Percentiles rank a stretch among this genome's conserved stretches.
phyloP scores from a whole-genome alignment of 2,113 vertebrate species.

The Odocoileus virginianus region DNA sequence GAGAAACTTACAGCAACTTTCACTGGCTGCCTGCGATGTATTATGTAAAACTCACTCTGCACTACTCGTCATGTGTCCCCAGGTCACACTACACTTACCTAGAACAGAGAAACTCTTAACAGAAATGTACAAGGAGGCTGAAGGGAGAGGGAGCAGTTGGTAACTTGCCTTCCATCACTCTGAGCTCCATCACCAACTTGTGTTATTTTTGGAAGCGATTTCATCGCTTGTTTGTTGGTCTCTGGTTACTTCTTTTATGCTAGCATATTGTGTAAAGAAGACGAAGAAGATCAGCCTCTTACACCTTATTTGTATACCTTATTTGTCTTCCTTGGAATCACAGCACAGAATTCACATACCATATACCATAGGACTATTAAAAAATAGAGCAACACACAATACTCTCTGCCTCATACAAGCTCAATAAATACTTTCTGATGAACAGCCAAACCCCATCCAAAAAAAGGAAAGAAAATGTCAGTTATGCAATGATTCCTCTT shows the following conservation, averaged over 20 bases:
- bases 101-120: conserved; percentile 3
- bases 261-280: conserved; percentile 56
- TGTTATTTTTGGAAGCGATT: conserved; percentile 69
- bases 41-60: neutral
- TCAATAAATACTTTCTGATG: conserved; percentile 26
- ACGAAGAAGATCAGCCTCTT: neutral
- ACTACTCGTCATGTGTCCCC: conserved; percentile 32
- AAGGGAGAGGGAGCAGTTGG: neutral
- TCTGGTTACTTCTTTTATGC: conserved; percentile 57
- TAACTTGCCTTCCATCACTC: conserved; percentile 30
- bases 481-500: neutral
- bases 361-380: neutral
- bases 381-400: neutral
- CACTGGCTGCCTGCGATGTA: neutral
- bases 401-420: neutral
- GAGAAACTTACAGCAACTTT: neutral
- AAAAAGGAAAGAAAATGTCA: conserved; percentile 26
- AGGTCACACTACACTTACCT: neutral
- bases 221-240: neutral
- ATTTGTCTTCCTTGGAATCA: conserved; percentile 65
- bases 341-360: neutral
- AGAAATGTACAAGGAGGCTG: conserved; percentile 37
- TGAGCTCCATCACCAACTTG: neutral
- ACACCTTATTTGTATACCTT: neutral
- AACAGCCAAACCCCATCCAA: neutral